phyloP scores from a whole-genome alignment of 2,113 vertebrate species.

The Physeter macrocephalus region DNA sequence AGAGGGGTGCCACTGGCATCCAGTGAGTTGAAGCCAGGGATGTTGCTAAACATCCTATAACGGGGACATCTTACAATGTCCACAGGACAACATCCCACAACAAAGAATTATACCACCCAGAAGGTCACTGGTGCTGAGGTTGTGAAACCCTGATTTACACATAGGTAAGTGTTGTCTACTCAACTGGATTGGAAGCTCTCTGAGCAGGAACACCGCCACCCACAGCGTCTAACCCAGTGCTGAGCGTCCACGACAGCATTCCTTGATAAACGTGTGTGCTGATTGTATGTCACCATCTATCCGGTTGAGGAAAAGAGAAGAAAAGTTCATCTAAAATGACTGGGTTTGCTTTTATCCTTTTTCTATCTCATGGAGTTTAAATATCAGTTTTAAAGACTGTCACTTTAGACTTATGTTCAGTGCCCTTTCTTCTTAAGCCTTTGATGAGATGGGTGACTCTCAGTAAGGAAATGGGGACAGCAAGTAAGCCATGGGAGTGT shows the following conservation, averaged over 20 bases:
- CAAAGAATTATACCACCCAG: not conserved
- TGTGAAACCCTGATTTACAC: not conserved
- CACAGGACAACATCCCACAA: not conserved
- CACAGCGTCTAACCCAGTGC: not conserved
- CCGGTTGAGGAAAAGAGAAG: not conserved
- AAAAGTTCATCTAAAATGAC: constrained; percentile 7
- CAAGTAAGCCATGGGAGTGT: not conserved
- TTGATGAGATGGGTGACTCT: not conserved
- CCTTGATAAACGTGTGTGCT: not conserved
- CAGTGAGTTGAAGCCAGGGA: not conserved
- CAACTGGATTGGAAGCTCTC: not conserved
- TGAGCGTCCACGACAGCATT: not conserved
- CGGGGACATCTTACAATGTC: not conserved
- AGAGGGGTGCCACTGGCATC: not conserved
- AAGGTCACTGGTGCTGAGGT: not conserved
- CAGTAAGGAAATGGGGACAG: not conserved
- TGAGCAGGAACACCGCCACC: not conserved
- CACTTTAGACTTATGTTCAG: constrained; percentile 2
- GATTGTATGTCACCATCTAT: not conserved
- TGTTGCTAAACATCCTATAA: not conserved
- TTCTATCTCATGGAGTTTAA: constrained; percentile 37
- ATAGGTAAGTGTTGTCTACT: not conserved
- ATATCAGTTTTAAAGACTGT: constrained; percentile 34
- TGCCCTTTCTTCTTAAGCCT: not conserved
- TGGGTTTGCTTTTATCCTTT: not conserved